A percentile compares a stretch with the other conserved stretches of the same genome.
These are phyloP conservation scores for Sarcophilus harrisii DNA, from an alignment of 2,797 vertebrate species.

Conservation along the genomic window DNA sequence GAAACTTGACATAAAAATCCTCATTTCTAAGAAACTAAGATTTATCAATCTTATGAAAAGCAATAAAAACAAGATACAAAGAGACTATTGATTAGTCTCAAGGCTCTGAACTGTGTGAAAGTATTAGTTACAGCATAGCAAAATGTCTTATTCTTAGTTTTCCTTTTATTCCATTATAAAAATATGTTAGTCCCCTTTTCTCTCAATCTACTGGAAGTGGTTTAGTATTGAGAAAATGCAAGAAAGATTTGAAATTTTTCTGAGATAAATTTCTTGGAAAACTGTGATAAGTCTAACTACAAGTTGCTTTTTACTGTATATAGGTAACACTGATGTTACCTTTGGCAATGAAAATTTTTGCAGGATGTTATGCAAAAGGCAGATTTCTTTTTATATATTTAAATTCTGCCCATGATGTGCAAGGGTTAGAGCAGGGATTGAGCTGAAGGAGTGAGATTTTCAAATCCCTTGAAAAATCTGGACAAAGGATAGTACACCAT, in stretches of 20 bases:
- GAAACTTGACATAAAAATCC: conserved; percentile 76
- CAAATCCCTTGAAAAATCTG: conserved; percentile 86
- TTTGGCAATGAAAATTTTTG: conserved; percentile 64
- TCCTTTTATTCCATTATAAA: conserved; percentile 37
- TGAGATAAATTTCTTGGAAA: conserved; percentile 58
- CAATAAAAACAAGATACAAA: conserved; percentile 33
- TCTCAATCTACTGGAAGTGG: conserved; percentile 11
- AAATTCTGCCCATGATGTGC: conserved; percentile 70
- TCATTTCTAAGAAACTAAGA: conserved; percentile 51
- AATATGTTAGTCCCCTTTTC: conserved; percentile 53
- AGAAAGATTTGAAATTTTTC: conserved; percentile 53
- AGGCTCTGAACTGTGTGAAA: background rate
- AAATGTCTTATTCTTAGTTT: background rate
- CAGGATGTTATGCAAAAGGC: conserved; percentile 19
- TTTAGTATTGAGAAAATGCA: conserved; percentile 17
- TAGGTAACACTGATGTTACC: conserved; percentile 44
- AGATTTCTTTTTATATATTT: conserved; percentile 76
- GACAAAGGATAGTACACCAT: conserved; percentile 83
- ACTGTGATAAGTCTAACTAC: background rate
- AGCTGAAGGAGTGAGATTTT: conserved; percentile 85
- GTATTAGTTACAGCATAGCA: conserved; percentile 20
- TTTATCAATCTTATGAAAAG: conserved; percentile 19
- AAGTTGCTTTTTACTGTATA: conserved; percentile 5
- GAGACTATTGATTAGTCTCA: background rate
- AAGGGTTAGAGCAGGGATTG: conserved; percentile 78